Evolutionary conservation across 2,888 invertebrate species (phyloP), one percentile per base, ranked within the genome.

Genomic region (Tetheella fluctuosa): DNA sequence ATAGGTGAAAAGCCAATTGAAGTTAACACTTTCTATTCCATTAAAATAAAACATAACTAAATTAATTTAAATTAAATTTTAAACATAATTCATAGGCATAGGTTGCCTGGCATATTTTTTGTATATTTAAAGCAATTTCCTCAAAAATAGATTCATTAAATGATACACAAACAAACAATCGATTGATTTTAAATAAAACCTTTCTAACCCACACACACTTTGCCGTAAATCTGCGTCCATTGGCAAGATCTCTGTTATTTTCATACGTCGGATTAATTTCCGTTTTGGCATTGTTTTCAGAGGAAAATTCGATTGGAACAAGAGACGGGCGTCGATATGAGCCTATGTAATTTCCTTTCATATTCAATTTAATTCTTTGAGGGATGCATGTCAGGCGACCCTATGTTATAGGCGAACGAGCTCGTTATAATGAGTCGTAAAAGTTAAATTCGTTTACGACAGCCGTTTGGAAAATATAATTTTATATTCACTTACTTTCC

Each of bases 201-300:
- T 65, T 63, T 61, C 52, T 65, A 65, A 62, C 62, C 13, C 34
- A 34, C 13, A 8, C 30, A 68, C 63, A 60, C 59, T 62, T 62
- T 70, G 72, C 72, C 74, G 77, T 80, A 82, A 81, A 79, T 80
- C 76, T 70, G 71, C 73, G 77, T 79, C 81, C 84, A 79, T 84
- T 84, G 72, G 73, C 70, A 80, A 79, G 79, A 83, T 83, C 78
- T 80, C 79, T 69, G 76, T 83, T 86, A 84, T 87, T 86, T 86
- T 86, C 83, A 82, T 81, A 85, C 83, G 86, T 88, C 77, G 82
- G 79, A 82, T 91, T 90, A 91, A 91, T 91, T 91, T 92, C 91
- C 91, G 91, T 79, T 84, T 74, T 68, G 79, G 83, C 88, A 86
- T 89, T 91, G 89, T 92, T 90, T 91, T 91, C 84, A 82, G 79